Percentiles rank a stretch among this genome's conserved stretches.
phyloP scores from a whole-genome alignment of 1,140 invertebrate species.

The Hyposmocoma kahamanoa region DNA sequence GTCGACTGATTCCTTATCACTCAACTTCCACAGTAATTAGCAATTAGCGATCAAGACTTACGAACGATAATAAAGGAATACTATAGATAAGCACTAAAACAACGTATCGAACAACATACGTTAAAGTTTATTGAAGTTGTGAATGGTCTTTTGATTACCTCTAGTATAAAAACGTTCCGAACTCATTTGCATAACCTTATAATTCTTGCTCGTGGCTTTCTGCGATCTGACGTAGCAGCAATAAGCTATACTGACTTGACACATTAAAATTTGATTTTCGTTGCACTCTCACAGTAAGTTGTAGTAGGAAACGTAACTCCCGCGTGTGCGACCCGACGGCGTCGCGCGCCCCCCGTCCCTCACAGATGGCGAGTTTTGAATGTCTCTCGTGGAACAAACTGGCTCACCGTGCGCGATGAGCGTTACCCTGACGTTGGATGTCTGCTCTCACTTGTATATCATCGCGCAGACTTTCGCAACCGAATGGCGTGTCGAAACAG shows the following conservation, averaged over 20 bases:
- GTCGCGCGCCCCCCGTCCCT: slow-evolving; percentile 67
- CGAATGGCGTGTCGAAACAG: slow-evolving; percentile 62
- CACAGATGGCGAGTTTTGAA: slow-evolving; percentile 56
- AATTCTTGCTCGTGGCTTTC: slow-evolving; percentile 70
- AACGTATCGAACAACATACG: slow-evolving; percentile 47
- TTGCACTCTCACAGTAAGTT: slow-evolving; percentile 53
- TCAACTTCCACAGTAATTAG: slow-evolving; percentile 64
- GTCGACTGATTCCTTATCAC: slow-evolving; percentile 55
- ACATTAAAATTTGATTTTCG: slow-evolving; percentile 73
- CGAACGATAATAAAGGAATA: slow-evolving; percentile 58
- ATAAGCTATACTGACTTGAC: slow-evolving; percentile 71
- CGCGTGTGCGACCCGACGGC: slow-evolving; percentile 64
- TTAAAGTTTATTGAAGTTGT: slow-evolving; percentile 75
- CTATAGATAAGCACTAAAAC: slow-evolving; percentile 62
- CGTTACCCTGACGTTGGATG: slow-evolving; percentile 63
- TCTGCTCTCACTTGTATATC: slow-evolving; percentile 71
- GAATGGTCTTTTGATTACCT: slow-evolving; percentile 74
- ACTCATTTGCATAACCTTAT: slow-evolving; percentile 74
- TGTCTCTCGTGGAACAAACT: slow-evolving; percentile 61
- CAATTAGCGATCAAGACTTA: slow-evolving; percentile 68
- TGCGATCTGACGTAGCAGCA: slow-evolving; percentile 70
- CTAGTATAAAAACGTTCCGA: slow-evolving; percentile 73
- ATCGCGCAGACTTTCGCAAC: slow-evolving; percentile 71
- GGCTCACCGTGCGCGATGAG: slow-evolving; percentile 69
- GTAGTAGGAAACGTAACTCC: slow-evolving; percentile 51